Conservation (phyloP, 1,140 invertebrate genomes). For the Zaprionus ghesquierei region DNA sequence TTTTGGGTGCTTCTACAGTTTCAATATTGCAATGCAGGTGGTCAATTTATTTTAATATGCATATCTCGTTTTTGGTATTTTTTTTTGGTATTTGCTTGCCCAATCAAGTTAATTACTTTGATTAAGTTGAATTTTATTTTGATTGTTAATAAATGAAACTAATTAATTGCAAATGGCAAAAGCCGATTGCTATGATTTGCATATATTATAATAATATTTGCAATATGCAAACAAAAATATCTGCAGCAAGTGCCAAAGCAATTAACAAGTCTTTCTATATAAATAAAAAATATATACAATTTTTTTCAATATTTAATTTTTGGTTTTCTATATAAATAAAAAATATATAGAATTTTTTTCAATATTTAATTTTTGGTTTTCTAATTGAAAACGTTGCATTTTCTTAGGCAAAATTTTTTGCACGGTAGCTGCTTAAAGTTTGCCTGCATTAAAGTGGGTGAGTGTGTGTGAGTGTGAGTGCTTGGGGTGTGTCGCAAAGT, state of each 20-base stretch:
- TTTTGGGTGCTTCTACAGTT: background rate
- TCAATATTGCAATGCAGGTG: background rate
- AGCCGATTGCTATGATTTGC: background rate
- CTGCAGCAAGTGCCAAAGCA: too few relatives aligned
- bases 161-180: background rate
- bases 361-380: too few relatives aligned
- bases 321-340: too few relatives aligned
- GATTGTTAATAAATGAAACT: slow-evolving; percentile 4
- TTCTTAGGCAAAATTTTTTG: background rate
- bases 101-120: slow-evolving; percentile 9
- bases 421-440: background rate
- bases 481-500: slow-evolving; percentile 1
- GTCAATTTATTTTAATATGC: background rate
- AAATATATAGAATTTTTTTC: too few relatives aligned
- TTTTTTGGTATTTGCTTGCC: background rate
- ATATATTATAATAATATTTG: background rate
- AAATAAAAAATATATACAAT: too few relatives aligned
- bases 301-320: too few relatives aligned
- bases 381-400: background rate
- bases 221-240: too few relatives aligned
- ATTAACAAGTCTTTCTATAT: too few relatives aligned
- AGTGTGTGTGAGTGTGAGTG: background rate
- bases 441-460: slow-evolving; percentile 3
- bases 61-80: background rate
- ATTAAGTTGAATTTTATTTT: slow-evolving; percentile 5